phyloP scores from a whole-genome alignment of 2,888 invertebrate genomes.

The Acrobasis consociella region DNA sequence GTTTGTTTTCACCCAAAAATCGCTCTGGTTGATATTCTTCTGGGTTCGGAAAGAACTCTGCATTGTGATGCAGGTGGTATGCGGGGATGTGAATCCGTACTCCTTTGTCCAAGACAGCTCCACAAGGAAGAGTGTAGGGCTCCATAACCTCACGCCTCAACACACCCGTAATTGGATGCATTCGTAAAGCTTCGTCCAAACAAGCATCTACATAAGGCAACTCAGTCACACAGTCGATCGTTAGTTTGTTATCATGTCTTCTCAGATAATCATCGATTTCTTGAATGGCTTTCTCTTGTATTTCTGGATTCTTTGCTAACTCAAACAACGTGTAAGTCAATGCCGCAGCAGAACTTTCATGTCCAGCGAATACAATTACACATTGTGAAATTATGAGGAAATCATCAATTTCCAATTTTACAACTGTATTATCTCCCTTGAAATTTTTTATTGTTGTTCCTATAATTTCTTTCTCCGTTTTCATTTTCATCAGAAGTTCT shows the following conservation, averaged over 20 bases:
- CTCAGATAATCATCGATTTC: slow-evolving; percentile 52
- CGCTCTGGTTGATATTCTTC: slow-evolving; percentile 57
- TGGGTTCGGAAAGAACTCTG: slow-evolving; percentile 59
- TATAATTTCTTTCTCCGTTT: slow-evolving; percentile 32
- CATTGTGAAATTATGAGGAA: slow-evolving; percentile 78
- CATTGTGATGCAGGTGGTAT: slow-evolving; percentile 54
- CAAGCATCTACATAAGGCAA: slow-evolving; percentile 53
- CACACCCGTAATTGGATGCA: slow-evolving; percentile 57
- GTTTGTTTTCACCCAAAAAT: slow-evolving; percentile 51
- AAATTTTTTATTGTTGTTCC: slow-evolving; percentile 53
- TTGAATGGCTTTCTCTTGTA: slow-evolving; percentile 41
- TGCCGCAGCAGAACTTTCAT: slow-evolving; percentile 55
- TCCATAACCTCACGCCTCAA: slow-evolving; percentile 57
- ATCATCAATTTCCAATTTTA: slow-evolving; percentile 54
- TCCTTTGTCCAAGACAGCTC: slow-evolving; percentile 53
- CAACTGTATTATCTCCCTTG: slow-evolving; percentile 41
- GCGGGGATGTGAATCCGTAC: slow-evolving; percentile 61
- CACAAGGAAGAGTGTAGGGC: slow-evolving; percentile 55
- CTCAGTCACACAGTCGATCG: slow-evolving; percentile 48
- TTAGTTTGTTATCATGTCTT: slow-evolving; percentile 42
- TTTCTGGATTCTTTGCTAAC: slow-evolving; percentile 48
- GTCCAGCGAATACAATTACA: slow-evolving; percentile 68
- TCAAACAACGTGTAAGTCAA: slow-evolving; percentile 48
- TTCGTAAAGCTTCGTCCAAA: slow-evolving; percentile 52
- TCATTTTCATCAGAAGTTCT: slow-evolving; percentile 51